Conservation (phyloP, 2,113 vertebrate genomes). For the Sarotherodon lohbergeri region DNA sequence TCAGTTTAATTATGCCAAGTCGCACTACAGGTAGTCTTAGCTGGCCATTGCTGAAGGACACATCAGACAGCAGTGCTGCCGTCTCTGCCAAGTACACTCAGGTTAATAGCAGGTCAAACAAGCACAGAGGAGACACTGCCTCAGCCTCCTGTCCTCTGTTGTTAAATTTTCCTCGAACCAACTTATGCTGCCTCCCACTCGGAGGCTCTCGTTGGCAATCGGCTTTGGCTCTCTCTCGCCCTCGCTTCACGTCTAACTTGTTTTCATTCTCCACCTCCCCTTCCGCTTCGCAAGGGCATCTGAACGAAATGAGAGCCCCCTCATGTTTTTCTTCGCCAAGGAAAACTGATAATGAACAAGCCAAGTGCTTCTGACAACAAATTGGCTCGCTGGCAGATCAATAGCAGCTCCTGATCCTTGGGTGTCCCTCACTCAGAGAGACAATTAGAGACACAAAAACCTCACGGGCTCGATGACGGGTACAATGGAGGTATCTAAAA, state of each 20-base stretch:
- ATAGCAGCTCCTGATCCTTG: slow-evolving; percentile 27
- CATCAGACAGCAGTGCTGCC: neutral
- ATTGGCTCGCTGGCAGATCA: slow-evolving; percentile 24
- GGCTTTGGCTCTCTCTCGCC: neutral
- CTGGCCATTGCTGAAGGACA: slow-evolving; percentile 39
- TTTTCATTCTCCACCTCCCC: slow-evolving; percentile 10
- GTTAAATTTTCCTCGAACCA: slow-evolving; percentile 15
- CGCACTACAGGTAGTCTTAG: neutral
- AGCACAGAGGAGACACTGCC: slow-evolving; percentile 11
- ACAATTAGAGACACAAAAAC: neutral
- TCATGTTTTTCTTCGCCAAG: slow-evolving; percentile 16
- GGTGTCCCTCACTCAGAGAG: neutral
- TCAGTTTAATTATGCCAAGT: slow-evolving; percentile 37
- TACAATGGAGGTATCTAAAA: neutral
- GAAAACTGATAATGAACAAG: slow-evolving; percentile 31
- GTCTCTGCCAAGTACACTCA: slow-evolving; percentile 30
- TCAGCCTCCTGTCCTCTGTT: slow-evolving; percentile 19
- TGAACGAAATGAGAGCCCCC: slow-evolving; percentile 25
- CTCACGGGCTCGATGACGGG: neutral
- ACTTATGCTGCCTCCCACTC: slow-evolving; percentile 40
- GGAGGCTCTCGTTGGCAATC: slow-evolving; percentile 5
- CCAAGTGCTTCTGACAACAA: slow-evolving; percentile 22
- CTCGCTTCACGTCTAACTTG: neutral
- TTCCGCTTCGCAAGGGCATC: slow-evolving; percentile 24
- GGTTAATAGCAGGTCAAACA: slow-evolving; percentile 45